These are phyloP conservation scores for Chymomyza costata DNA, from an alignment of 1,140 invertebrate species.

Conservation along the genomic window DNA sequence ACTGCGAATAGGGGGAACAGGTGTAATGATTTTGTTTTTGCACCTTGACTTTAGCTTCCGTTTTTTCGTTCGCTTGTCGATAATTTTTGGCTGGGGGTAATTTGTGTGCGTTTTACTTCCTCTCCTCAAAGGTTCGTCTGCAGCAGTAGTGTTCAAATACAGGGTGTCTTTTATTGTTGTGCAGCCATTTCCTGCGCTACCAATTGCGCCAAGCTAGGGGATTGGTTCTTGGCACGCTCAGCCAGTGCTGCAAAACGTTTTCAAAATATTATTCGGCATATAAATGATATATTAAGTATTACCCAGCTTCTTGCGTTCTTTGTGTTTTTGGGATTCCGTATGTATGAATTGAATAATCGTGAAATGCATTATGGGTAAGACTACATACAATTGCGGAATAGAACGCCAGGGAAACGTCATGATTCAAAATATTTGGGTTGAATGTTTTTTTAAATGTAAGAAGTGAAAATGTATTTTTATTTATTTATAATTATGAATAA, in stretches of 20 bases:
- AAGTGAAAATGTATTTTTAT: too few relatives aligned
- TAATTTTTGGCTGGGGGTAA: slow-evolving; percentile 42
- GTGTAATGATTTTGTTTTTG: slow-evolving; percentile 69
- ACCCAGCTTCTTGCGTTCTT: slow-evolving; percentile 30
- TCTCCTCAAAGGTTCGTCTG: too few relatives aligned
- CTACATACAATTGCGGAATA: slow-evolving; percentile 43
- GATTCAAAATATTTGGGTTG: too few relatives aligned
- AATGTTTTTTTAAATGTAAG: too few relatives aligned
- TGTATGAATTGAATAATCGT: slow-evolving; percentile 6
- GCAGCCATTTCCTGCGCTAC: background rate
- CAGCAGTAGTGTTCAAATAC: slow-evolving; percentile 21
- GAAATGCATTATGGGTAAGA: slow-evolving; percentile 37
- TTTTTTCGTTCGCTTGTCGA: slow-evolving; percentile 47
- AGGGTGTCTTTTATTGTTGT: slow-evolving; percentile 26
- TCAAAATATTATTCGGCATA: too few relatives aligned
- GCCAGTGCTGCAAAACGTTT: too few relatives aligned
- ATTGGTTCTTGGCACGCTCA: too few relatives aligned
- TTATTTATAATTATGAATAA: too few relatives aligned
- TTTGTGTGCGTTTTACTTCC: slow-evolving; percentile 53
- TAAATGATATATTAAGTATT: too few relatives aligned
- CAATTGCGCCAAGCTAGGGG: background rate
- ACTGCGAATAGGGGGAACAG: slow-evolving; percentile 33
- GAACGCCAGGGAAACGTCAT: slow-evolving; percentile 32
- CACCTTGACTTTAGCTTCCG: slow-evolving; percentile 70
- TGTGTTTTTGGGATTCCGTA: slow-evolving; percentile 26